Conservation (phyloP, 1,140 invertebrate genomes). For the Aphaenogaster ashmeadi region DNA sequence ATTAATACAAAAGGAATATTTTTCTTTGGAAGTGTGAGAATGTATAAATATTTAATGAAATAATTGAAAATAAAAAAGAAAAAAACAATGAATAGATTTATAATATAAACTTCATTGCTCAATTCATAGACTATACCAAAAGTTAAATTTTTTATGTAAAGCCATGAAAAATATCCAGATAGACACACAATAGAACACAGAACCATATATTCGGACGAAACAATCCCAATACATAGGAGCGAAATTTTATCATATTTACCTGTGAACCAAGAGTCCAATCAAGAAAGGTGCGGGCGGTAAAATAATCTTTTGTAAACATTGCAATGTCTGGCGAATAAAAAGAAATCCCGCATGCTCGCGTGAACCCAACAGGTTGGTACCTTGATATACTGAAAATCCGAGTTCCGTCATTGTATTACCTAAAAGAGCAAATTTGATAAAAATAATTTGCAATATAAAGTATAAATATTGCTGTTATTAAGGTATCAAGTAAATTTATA, state of each 20-base stretch:
- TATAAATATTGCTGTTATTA: slow-evolving; percentile 6
- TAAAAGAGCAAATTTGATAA: slow-evolving; percentile 79
- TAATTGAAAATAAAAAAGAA: too few species aligned
- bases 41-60: too few species aligned
- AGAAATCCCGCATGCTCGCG: slow-evolving; percentile 95
- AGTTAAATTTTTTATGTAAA: too few species aligned
- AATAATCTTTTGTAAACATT: slow-evolving; percentile 93
- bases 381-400: slow-evolving; percentile 90
- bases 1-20: too few species aligned
- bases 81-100: too few species aligned
- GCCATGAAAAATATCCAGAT: too few species aligned
- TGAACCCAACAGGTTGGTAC: slow-evolving; percentile 91
- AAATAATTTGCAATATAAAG: slow-evolving; percentile 27
- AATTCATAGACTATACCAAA: too few species aligned
- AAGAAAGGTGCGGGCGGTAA: slow-evolving; percentile 93
- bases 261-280: slow-evolving; percentile 94
- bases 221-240: neutral
- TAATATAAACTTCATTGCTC: too few species aligned
- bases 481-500: neutral
- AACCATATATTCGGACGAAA: neutral
- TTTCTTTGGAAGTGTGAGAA: too few species aligned
- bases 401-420: slow-evolving; percentile 92
- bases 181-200: neutral
- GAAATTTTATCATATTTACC: slow-evolving; percentile 83
- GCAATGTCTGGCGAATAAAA: slow-evolving; percentile 94